Evolutionary conservation across 2,113 vertebrate species (phyloP), one percentile per base, ranked within the genome.

Genomic region (Lynx canadensis): DNA sequence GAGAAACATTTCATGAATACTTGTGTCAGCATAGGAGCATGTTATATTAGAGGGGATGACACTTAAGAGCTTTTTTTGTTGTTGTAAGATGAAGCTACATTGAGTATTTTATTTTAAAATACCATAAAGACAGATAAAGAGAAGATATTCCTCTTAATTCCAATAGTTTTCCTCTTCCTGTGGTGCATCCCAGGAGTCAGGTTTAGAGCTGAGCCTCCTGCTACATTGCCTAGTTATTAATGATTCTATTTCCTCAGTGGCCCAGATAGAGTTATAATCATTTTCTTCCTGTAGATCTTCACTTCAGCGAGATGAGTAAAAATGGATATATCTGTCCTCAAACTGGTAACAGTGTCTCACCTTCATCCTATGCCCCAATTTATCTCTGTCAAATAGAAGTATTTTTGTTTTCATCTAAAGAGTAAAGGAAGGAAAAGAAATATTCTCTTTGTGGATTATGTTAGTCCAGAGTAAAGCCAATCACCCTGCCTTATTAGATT

Each of bases 101-200:
- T 52, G 74, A 91, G 4, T 52, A 12, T 78, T 50, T 66, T 23
- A 57, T 73, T 78, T 90, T 81, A 60, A 10, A 79, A 83, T 87
- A 74, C 15, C 31, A 76, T 84, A 68, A 71, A 73, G 84, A 38
- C n/a, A 63, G 33, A 80, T 96, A 82, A 95, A 74, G 63, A 69
- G 18, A 91, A 73, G 52, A 84, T 95, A 16, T 25, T 78, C 95
- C 31, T 97, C 27, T 91, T 91, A 93, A 89, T 97, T 91, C 65
- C 11, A 63, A 29, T 93, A 31, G 63, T 84, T 94, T 92, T 41
- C 27, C 63, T 85, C 33, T 87, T 78, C 60, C 50, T 82, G 33
- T n/a, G 21, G 83, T 94, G 73, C 52, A 55, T 95, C 71, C 57
- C 15, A 65, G 31, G 50, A 96, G 65, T 85, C 76, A 81, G 31